Evolutionary conservation across 2,797 vertebrate species (phyloP).

Genomic region (Pyrrhura leucotis): DNA sequence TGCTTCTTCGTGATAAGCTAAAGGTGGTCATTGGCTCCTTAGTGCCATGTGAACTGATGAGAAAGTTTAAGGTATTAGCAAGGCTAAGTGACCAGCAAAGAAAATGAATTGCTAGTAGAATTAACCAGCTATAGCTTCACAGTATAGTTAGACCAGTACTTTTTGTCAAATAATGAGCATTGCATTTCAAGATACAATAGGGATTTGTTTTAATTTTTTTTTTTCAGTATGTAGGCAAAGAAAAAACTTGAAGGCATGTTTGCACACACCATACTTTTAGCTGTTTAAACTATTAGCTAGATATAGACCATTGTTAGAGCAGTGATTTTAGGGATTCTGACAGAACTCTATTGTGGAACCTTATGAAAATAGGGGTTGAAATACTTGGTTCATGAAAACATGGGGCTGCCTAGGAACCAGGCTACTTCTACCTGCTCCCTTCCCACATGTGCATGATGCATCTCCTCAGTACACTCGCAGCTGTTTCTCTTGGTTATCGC

Average conservation of each 20-base stretch:
- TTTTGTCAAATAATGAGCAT: neutral
- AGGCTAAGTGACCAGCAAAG: neutral
- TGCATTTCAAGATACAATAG: neutral
- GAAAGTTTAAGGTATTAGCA: neutral
- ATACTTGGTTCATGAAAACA: neutral
- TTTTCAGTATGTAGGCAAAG: neutral
- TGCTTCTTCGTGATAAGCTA: neutral
- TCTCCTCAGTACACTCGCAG: neutral
- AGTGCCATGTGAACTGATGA: neutral
- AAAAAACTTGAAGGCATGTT: neutral
- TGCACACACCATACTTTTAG: neutral
- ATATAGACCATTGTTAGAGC: neutral
- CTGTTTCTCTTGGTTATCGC: neutral
- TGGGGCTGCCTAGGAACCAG: neutral
- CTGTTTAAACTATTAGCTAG: neutral
- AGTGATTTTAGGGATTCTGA: neutral
- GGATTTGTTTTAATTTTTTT: neutral
- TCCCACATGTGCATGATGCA: accelerated
- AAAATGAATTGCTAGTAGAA: neutral
- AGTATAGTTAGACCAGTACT: neutral
- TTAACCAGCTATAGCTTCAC: neutral
- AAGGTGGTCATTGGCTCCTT: neutral
- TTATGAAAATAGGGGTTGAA: neutral
- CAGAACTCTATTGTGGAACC: neutral
- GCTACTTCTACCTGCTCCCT: neutral